Evolutionary conservation across 1,140 invertebrate genomes (phyloP), one percentile per base, ranked within the genome.

Genomic region (Ctenoplectra terminalis): DNA sequence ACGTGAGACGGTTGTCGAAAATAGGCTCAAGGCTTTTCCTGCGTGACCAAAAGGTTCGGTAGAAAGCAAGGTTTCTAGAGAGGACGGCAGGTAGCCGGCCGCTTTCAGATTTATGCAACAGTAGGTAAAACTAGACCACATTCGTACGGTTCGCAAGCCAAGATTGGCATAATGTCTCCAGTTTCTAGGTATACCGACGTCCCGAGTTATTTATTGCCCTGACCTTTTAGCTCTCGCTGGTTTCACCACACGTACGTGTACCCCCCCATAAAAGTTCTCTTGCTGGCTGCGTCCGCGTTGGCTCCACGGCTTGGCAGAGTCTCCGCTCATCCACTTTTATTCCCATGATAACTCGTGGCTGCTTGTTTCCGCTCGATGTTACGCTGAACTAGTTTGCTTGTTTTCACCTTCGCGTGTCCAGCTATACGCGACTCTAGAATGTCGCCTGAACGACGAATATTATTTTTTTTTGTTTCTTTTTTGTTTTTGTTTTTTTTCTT

Each of bases 151-250:
- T 82, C 75, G 71, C 72, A 85, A 90, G 87, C 85, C 83, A 81
- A 84, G 82, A 87, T 88, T 87, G 88, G 86, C 88, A 89, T 87
- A 89, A 92, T 91, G 89, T 90, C 92, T 89, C 88, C 85, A 88
- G 87, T 87, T 87, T 90, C 89, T 89, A 90, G 86, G 86, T 90
- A 89, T 72, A 89, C 80, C 66, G 87, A 87, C 89, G 82, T 89
- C 83, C 86, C 63, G 84, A 90, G 92, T 92, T 93, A 93, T 93
- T 93, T 93, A 93, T 93, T 92, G 90, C 91, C 74, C 84, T 89
- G 92, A 91, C 92, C 91, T 93, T 91, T 92, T 89, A 90, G 88
- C 91, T 88, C 81, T 88, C 81, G 82, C 72, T 88, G 84, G 89
- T 92, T 92, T 92, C 88, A 90, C 88, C 89, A 87, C 88, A 87